Conservation (phyloP, 1,140 invertebrate species). For the Drosophila sucinea region DNA sequence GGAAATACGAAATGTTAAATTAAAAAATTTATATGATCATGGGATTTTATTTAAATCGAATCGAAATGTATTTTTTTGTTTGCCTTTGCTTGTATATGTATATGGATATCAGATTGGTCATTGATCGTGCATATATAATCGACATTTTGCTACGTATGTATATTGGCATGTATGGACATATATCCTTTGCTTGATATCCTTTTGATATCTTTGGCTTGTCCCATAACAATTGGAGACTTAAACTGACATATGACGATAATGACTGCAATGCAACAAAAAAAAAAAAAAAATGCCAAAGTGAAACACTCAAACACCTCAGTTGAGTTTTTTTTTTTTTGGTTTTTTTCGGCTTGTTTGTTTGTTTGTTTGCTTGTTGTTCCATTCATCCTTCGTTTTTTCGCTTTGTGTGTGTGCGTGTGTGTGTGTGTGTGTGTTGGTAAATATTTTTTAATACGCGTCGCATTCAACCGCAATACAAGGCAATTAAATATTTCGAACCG, state of each 20-base stretch:
- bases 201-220: background rate
- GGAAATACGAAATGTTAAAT: too few species aligned
- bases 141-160: background rate
- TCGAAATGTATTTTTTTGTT: too few species aligned
- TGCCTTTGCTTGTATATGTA: too few species aligned
- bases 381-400: constrained; percentile 14
- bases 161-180: too few species aligned
- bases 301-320: constrained; percentile 65
- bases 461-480: constrained; percentile 80
- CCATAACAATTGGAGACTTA: constrained; percentile 7
- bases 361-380: constrained; percentile 13
- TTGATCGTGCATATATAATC: too few species aligned
- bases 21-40: too few species aligned
- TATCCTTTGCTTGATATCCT: background rate
- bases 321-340: constrained; percentile 21
- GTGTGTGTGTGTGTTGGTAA: constrained; percentile 56
- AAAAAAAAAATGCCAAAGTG: constrained; percentile 21
- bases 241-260: constrained; percentile 8
- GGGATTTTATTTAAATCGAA: too few species aligned
- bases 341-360: constrained; percentile 17
- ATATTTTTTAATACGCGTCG: constrained; percentile 78
- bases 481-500: constrained; percentile 78
- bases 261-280: background rate
- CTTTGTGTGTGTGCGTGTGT: constrained; percentile 11
- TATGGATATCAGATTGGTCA: too few species aligned